Conservation (phyloP, 2,888 invertebrate species). For the Epicampocera succincta region DNA sequence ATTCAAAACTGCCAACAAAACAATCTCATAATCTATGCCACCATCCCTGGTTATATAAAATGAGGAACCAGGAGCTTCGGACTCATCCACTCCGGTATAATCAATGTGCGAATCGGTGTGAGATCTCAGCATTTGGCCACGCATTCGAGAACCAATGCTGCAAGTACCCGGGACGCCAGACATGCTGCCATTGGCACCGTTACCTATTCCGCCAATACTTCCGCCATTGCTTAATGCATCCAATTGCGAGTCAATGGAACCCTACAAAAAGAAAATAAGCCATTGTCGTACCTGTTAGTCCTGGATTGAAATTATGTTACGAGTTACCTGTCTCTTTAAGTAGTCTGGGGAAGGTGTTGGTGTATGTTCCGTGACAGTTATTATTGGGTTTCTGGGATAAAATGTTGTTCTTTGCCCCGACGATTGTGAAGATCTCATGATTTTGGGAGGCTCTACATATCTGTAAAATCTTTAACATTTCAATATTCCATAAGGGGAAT, state of each 20-base stretch:
- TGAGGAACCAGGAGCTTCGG: constrained; percentile 93
- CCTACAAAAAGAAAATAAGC: constrained; percentile 82
- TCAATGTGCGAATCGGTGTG: constrained; percentile 96
- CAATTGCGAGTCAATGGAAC: constrained; percentile 92
- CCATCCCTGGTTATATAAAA: constrained; percentile 98
- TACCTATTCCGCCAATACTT: constrained; percentile 74
- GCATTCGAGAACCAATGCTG: constrained; percentile 75
- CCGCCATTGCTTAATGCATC: constrained; percentile 83
- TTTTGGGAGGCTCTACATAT: constrained; percentile 80
- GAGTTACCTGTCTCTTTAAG: constrained; percentile 87
- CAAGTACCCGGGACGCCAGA: constrained; percentile 75
- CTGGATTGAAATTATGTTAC: no score
- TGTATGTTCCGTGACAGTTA: constrained; percentile 97
- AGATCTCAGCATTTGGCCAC: constrained; percentile 88
- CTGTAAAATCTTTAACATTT: constrained; percentile 81
- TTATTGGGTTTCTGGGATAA: constrained; percentile 94
- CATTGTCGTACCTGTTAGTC: neutral
- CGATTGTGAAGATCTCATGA: constrained; percentile 78
- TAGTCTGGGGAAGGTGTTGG: constrained; percentile 95
- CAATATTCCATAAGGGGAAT: constrained; percentile 68
- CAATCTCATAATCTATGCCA: constrained; percentile 94
- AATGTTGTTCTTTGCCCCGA: constrained; percentile 79
- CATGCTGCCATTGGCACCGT: constrained; percentile 74
- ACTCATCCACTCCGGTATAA: constrained; percentile 91
- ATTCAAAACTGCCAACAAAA: constrained; percentile 91